Conservation (phyloP, 2,888 invertebrate species). For the Apodemia mormo region DNA sequence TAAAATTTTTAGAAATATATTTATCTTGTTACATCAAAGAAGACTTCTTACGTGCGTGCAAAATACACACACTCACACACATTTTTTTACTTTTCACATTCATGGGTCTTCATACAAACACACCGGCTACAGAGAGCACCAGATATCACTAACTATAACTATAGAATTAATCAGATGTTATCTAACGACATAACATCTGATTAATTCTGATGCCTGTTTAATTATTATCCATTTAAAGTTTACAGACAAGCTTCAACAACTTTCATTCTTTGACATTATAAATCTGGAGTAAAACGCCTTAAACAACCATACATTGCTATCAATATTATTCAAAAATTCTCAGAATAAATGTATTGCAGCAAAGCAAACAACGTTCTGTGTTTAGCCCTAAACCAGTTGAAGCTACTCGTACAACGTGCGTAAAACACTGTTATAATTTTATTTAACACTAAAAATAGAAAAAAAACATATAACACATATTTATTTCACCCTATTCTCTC, state of each 20-base stretch:
- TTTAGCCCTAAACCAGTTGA: slow-evolving; percentile 3
- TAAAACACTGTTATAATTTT: not conserved
- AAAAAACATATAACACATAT: not conserved
- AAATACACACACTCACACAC: too few species aligned
- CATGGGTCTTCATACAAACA: too few species aligned
- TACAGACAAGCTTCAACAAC: not conserved
- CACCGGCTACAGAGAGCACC: too few species aligned
- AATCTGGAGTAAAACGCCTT: slow-evolving; percentile 21
- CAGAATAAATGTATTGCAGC: not conserved
- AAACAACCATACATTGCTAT: slow-evolving; percentile 25
- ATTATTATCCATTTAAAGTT: not conserved
- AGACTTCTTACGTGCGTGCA: too few species aligned
- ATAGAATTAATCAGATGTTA: too few species aligned
- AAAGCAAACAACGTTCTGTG: slow-evolving; percentile 5
- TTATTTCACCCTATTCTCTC: not conserved
- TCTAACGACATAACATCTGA: too few species aligned
- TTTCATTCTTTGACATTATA: slow-evolving; percentile 11
- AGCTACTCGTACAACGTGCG: not conserved
- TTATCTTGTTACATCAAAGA: too few species aligned
- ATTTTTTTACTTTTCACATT: too few species aligned
- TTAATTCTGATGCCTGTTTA: too few species aligned
- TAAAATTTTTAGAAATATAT: too few species aligned
- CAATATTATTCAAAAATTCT: slow-evolving; percentile 24
- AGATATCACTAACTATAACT: too few species aligned
- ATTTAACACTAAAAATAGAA: not conserved